These are phyloP conservation scores for Phacellophora camtschatica DNA, from an alignment of 30 jellyfish, hydroid and myxozoan genomes.

Conservation along the genomic window DNA sequence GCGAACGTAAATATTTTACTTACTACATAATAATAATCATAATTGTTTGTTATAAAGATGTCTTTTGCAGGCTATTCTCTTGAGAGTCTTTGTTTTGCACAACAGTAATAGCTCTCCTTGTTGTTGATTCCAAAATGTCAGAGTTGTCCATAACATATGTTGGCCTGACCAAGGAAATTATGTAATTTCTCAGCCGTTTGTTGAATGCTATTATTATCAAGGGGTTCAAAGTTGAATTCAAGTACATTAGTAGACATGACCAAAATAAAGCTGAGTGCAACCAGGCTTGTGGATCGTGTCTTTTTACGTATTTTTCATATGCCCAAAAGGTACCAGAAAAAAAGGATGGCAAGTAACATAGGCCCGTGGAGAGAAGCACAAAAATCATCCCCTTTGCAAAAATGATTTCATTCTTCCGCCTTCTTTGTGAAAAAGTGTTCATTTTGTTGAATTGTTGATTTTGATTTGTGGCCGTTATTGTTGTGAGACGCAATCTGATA, in stretches of 20 bases:
- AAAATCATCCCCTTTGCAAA: constrained; percentile 54
- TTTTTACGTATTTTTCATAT: constrained; percentile 27
- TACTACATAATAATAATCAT: too few species aligned
- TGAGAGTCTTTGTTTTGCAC: too few species aligned
- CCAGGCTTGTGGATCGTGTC: constrained; percentile 24
- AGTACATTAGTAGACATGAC: constrained; percentile 48
- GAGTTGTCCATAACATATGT: background rate
- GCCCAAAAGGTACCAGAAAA: constrained; percentile 54
- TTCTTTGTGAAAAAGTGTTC: background rate
- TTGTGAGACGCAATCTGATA: constrained; percentile 3
- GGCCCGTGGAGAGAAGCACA: constrained; percentile 14
- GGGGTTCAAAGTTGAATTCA: constrained; percentile 54
- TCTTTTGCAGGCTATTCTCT: too few species aligned
- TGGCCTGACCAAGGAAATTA: background rate
- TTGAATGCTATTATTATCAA: constrained; percentile 34
- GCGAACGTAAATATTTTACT: too few species aligned
- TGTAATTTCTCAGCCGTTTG: constrained; percentile 26
- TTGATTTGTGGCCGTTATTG: background rate
- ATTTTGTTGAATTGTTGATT: background rate
- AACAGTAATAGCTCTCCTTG: too few species aligned
- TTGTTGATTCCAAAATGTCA: too few species aligned
- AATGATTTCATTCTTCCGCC: constrained; percentile 34
- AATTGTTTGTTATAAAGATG: too few species aligned
- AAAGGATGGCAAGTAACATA: constrained; percentile 54
- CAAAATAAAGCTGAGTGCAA: constrained; percentile 41